Conservation (phyloP, 1,140 invertebrate species). For the Oppia nitens region DNA sequence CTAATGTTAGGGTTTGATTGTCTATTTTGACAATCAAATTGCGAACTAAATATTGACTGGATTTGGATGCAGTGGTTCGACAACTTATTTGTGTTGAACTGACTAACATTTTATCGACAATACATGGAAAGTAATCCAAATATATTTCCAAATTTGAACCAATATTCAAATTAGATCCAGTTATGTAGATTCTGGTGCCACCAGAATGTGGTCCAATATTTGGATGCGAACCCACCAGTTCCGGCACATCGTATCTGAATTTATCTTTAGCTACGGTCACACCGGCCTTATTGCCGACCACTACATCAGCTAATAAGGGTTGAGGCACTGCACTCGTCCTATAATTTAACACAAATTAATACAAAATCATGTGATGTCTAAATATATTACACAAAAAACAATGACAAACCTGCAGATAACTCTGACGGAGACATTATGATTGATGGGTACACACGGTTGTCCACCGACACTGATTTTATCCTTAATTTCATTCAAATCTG, state of each 20-base stretch:
- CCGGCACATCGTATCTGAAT: constrained; percentile 36
- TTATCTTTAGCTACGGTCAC: constrained; percentile 69
- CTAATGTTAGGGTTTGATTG: constrained; percentile 52
- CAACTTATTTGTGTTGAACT: constrained; percentile 14
- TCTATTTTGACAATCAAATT: constrained; percentile 62
- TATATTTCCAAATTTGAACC: constrained; percentile 71
- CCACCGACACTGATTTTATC: constrained; percentile 79
- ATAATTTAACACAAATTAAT: background rate
- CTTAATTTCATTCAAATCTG: constrained; percentile 66
- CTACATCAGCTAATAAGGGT: constrained; percentile 54
- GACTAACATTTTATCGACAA: constrained; percentile 45
- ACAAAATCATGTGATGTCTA: background rate
- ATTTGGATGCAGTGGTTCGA: constrained; percentile 6
- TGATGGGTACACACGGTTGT: constrained; percentile 63
- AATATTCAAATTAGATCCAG: constrained; percentile 78
- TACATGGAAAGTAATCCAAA: constrained; percentile 71
- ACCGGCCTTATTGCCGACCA: constrained; percentile 73
- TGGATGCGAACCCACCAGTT: constrained; percentile 37
- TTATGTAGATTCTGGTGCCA: constrained; percentile 75
- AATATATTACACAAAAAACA: background rate
- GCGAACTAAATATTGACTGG: background rate
- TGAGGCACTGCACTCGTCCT: background rate
- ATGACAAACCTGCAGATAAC: background rate
- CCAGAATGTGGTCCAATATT: constrained; percentile 75
- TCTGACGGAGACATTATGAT: constrained; percentile 71